Evolutionary conservation across 2,797 vertebrate genomes (phyloP), one percentile per base, ranked within the genome.

Genomic region (Benthosema pterotum): DNA sequence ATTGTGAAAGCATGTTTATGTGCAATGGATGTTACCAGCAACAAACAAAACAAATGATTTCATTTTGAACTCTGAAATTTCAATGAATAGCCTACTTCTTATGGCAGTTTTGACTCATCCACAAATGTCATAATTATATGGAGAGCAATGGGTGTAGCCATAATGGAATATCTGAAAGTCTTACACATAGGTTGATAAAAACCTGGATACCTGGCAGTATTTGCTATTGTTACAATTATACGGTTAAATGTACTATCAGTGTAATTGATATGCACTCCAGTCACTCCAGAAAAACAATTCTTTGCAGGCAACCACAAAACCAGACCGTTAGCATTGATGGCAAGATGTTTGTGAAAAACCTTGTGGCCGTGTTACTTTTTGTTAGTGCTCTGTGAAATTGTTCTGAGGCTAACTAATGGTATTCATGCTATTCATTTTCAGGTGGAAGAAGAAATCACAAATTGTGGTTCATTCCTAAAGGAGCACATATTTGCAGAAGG

Each of bases 121-220:
- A 47, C 58, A 76, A 72, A 8, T 42, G 45, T 9, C 19, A 49
- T 62, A 69, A 14, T 69, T 55, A 59, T 52, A 22, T 43, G 45
- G 63, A 46, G 62, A 65, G 63, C 65, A 65, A 38, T 57, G 52
- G 46, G 22, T 42, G 18, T 61, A 47, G 59, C 53, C 75, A 60
- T 73, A 32, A 46, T 51, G 28, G 8, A 61, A 71, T 69, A 62
- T 25, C 58, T 68, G 42, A 60, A 55, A 54, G 48, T 69, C 66
- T 67, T 67, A 47, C 48, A 65, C 47, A 60, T 11, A 42, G 42
- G 43, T 58, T 73, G 48, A 25, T 17, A 14, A 74, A 57, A 72
- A 74, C 53, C 42, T 73, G 53, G 52, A 74, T 58, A 47, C 68
- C 49, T 47, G 45, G 84, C 82, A 89, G 75, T 74, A 67, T 48